Evolutionary conservation across 2,113 vertebrate species (phyloP), one percentile per base, ranked within the genome.

Genomic region (Puffinus mauretanicus): DNA sequence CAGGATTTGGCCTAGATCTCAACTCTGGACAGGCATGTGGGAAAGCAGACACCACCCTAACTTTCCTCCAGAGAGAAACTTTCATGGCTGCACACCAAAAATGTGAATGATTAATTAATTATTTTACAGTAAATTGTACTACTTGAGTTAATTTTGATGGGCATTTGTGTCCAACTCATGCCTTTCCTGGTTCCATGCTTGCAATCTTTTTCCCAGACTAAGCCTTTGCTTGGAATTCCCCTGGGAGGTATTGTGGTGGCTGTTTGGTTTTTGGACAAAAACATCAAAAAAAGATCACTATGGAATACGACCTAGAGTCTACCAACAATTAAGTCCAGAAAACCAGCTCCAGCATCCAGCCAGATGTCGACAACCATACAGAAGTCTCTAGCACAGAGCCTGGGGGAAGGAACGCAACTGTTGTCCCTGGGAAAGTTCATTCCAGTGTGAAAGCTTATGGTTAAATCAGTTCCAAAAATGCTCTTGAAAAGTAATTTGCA

Each of bases 401-500:
- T 34, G 44, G 30, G 66, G 49, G 65, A 77, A 55, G 71, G 42
- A 88, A 32, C 55, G 60, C 25, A 71, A 29, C 20, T 42, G 34
- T 12, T 52, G 54, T 88, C 77, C 78, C 91, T 79, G 73, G 54
- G 69, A 79, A 92, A 91, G 66, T 93, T 94, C 78, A 75, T 72
- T 93, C 66, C 77, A 86, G 42, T 32, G 9, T 86, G 83, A 88
- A 87, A 91, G 81, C 76, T 88, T 87, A 29, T 79, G 79, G 47
- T 82, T 93, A 89, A 90, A 51, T 88, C 69, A 34, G 71, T 61
- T 94, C 87, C 85, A 76, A 82, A 94, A 95, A 93, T 46, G 67
- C 80, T 95, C 93, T 92, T 83, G 60, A 76, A 88, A 89, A 95
- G 82, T 54, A 95, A 93, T 97, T 94, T 91, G 84, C 91, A 95